A percentile compares a stretch with the other conserved stretches of the same genome.
phyloP scores from a whole-genome alignment of 2,888 invertebrate genomes.

The Gari tellinella region DNA sequence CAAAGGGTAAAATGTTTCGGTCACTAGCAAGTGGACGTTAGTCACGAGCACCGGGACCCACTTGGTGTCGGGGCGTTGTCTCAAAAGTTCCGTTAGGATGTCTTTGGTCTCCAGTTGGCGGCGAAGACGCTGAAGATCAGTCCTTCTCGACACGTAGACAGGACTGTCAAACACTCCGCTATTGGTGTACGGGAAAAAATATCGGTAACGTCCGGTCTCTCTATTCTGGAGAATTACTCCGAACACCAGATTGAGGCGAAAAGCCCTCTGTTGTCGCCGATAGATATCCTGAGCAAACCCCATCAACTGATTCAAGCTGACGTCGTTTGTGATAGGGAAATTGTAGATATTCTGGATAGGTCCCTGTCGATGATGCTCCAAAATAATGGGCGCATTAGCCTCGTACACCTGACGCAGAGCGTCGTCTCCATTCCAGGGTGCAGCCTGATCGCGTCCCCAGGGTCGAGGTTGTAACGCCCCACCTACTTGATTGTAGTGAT shows the following conservation, averaged over 20 bases:
- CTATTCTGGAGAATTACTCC: conserved; percentile 35
- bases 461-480: conserved; percentile 24
- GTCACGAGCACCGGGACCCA: conserved; percentile 57
- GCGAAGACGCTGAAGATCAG: conserved; percentile 29
- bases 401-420: conserved; percentile 23
- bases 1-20: conserved; percentile 30
- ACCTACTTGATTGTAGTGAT: conserved; percentile 17
- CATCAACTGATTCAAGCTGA: conserved; percentile 16
- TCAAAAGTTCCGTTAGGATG: conserved; percentile 31
- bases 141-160: conserved; percentile 40
- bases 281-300: conserved; percentile 19
- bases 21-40: conserved; percentile 39
- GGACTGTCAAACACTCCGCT: conserved; percentile 44
- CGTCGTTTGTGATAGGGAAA: conserved; percentile 27
- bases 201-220: conserved; percentile 33
- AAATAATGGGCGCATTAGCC: conserved; percentile 23
- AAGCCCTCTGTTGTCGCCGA: conserved; percentile 14
- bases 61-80: conserved; percentile 45
- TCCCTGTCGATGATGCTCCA: conserved; percentile 19
- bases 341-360: conserved; percentile 26
- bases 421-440: conserved; percentile 19
- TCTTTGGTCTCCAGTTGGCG: conserved; percentile 29
- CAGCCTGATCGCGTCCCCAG: conserved; percentile 11
- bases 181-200: conserved; percentile 35
- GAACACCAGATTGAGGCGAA: conserved; percentile 30